Percentiles rank a stretch among this genome's conserved stretches.
Conservation (phyloP, 2,113 vertebrate genomes). For the Pungitius pungitius region DNA sequence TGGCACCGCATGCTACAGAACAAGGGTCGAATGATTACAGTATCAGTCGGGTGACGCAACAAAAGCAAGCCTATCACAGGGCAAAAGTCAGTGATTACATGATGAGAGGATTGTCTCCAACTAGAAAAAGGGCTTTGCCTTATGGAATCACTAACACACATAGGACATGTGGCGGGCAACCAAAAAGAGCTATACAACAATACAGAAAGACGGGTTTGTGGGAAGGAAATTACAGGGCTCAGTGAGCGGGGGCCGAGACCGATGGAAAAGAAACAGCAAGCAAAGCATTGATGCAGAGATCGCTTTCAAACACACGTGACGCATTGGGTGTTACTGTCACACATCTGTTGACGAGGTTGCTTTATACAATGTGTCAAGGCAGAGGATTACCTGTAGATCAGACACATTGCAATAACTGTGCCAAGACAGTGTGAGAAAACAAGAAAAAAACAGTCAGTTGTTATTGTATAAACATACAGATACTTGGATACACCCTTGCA, state of each 20-base stretch:
- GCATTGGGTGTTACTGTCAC: conserved; percentile 13
- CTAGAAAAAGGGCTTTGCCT: conserved; percentile 19
- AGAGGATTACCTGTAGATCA: conserved; percentile 35
- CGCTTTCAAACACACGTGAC: conserved; percentile 25
- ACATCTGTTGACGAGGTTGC: conserved; percentile 46
- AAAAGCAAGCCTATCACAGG: conserved; percentile 41
- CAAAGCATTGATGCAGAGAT: neutral
- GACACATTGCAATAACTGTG: conserved; percentile 9
- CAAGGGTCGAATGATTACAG: conserved; percentile 68
- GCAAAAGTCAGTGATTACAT: conserved; percentile 58
- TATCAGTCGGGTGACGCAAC: conserved; percentile 67
- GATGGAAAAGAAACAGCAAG: neutral
- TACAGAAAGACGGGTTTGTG: neutral
- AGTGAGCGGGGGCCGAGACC: neutral
- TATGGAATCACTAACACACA: conserved; percentile 5
- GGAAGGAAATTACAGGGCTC: neutral
- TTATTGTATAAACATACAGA: conserved; percentile 59
- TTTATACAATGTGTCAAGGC: conserved; percentile 18
- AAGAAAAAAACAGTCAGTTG: conserved; percentile 23
- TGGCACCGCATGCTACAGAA: conserved; percentile 22
- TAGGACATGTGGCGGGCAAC: neutral
- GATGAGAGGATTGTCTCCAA: conserved; percentile 12
- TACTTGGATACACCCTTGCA: conserved; percentile 34
- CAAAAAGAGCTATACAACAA: neutral
- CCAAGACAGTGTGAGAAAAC: conserved; percentile 50